A percentile compares a stretch with the other conserved stretches of the same genome.
phyloP scores from a whole-genome alignment of 2,797 vertebrate species.

The Myioborus miniatus region DNA sequence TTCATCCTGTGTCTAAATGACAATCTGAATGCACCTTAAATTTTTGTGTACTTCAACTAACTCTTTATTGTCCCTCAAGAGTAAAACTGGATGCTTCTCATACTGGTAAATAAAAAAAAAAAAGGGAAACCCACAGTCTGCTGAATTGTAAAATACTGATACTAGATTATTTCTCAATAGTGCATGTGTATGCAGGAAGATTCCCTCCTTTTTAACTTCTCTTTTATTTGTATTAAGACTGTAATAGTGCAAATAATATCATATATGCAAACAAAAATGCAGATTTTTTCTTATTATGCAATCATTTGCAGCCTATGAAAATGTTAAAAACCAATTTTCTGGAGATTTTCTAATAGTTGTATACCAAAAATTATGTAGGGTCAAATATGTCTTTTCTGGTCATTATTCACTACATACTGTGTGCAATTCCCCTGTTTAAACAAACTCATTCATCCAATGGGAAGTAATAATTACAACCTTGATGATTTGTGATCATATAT shows the following conservation, averaged over 20 bases:
- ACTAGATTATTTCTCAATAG: not conserved
- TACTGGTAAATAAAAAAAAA: not conserved
- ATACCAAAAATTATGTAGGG: not conserved
- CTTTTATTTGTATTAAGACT: not conserved
- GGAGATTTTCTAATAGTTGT: not conserved
- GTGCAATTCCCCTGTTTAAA: not conserved
- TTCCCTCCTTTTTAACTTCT: not conserved
- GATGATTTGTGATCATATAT: not conserved
- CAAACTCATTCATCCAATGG: not conserved
- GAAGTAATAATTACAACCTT: not conserved
- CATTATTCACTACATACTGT: not conserved
- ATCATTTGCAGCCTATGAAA: not conserved
- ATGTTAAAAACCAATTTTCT: not conserved
- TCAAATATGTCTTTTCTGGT: not conserved
- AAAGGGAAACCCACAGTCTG: not conserved
- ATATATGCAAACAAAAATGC: not conserved
- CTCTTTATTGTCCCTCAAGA: not conserved
- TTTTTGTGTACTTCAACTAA: not conserved
- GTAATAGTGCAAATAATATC: not conserved
- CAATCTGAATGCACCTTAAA: not conserved
- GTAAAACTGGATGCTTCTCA: not conserved
- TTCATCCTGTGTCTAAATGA: not conserved
- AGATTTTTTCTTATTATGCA: not conserved
- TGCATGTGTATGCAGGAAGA: not conserved
- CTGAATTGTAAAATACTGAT: not conserved